Evolutionary conservation across 2,888 invertebrate species (phyloP), one percentile per base, ranked within the genome.

Genomic region (Tillus elongatus): DNA sequence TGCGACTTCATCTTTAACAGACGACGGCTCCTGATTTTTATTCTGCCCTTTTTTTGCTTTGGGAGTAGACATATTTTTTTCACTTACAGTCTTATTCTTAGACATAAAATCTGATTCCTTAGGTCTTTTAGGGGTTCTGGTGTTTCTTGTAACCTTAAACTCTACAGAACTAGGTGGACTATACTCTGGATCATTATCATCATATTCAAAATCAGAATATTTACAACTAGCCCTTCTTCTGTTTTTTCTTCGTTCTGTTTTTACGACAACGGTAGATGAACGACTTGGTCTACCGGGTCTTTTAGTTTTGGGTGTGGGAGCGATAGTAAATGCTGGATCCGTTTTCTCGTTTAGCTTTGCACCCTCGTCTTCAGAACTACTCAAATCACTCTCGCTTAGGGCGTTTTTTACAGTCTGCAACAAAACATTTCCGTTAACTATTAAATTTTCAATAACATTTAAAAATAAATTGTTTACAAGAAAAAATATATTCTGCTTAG

Each of bases 331-430:
- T 19, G 6, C 24, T 6, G 24, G 24, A 19, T 19, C 24, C 24
- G 24, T 8, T 19, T 19, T 19, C 6, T 19, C 24, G n/a, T 19
- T 19, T 8, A 19, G 24, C 24, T 19, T 19, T 19, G 24, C 24
- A 19, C 24, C 24, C 24, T 19, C 24, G n/a, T 19, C 24, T 19
- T 19, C 24, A 19, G 6, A 8, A 19, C 24, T 19, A 19, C 24
- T 19, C 24, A 19, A 8, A 19, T 19, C n/a, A n/a, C 6, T 19
- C 24, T 19, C 24, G n/a, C 6, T 19, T n/a, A 19, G n/a, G 6
- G 6, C 24, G 6, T 8, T n/a, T 19, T 19, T 19, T 19, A 19
- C n/a, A 19, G 6, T 19, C 24, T 19, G 24, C n/a, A 19, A 19
- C 24, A 19, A 19, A 19, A 19, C 24, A 19, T 19, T 19, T 19